Evolutionary conservation across 2,113 vertebrate genomes (phyloP).

Genomic region (Octodon degus): DNA sequence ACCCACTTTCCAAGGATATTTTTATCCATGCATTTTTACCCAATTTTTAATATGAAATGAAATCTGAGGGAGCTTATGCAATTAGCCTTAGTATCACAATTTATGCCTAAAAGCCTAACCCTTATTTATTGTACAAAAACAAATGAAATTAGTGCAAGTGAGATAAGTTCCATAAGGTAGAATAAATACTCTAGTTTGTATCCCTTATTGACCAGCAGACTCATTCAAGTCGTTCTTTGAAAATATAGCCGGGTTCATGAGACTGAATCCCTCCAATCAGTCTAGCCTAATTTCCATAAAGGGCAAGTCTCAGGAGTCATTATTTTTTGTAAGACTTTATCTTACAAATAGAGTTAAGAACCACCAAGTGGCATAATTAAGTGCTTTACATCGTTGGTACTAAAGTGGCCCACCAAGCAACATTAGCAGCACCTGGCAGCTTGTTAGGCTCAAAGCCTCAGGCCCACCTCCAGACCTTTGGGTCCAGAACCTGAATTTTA

Average conservation of each 20-base stretch:
- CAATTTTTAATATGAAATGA: not conserved
- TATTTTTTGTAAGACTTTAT: not conserved
- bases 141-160: not conserved
- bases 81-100: not conserved
- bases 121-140: not conserved
- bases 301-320: not conserved
- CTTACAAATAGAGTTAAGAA: not conserved
- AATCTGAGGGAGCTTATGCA: not conserved
- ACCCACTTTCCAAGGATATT: not conserved
- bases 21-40: not conserved
- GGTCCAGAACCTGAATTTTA: not conserved
- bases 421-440: not conserved
- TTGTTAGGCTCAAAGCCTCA: not conserved
- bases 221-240: not conserved
- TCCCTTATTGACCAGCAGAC: not conserved
- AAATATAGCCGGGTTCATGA: not conserved
- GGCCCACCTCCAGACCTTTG: not conserved
- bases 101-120: not conserved
- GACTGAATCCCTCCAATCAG: not conserved
- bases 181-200: not conserved
- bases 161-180: not conserved
- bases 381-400: not conserved
- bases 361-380: not conserved
- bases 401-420: not conserved
- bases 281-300: not conserved